Percentiles rank a stretch among this genome's conserved stretches.
These are phyloP conservation scores for Ellobium chinense DNA, from an alignment of 2,888 invertebrate species.

Conservation along the genomic window DNA sequence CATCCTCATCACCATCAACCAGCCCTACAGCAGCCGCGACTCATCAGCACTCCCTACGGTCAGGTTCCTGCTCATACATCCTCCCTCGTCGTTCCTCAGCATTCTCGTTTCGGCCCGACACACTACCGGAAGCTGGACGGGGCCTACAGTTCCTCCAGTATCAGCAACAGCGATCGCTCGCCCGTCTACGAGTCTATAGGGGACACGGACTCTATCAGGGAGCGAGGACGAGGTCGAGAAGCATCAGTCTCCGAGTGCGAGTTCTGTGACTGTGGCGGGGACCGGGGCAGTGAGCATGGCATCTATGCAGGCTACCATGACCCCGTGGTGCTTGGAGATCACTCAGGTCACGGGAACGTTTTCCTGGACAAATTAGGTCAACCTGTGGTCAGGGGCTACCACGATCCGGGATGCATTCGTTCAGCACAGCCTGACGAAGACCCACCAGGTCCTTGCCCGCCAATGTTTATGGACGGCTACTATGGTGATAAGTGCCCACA, in stretches of 20 bases:
- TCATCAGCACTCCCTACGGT: slow-evolving; percentile 33
- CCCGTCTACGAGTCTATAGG: slow-evolving; percentile 59
- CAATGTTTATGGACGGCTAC: slow-evolving; percentile 47
- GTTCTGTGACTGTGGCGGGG: slow-evolving; percentile 35
- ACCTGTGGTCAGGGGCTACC: slow-evolving; percentile 29
- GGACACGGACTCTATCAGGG: slow-evolving; percentile 48
- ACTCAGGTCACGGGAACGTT: background rate
- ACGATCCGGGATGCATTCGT: background rate
- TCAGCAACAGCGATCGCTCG: slow-evolving; percentile 52
- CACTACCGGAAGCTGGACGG: slow-evolving; percentile 48
- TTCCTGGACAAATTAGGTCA: slow-evolving; percentile 12
- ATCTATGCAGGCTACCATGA: slow-evolving; percentile 17
- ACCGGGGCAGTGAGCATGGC: background rate
- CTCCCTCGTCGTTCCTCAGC: slow-evolving; percentile 30
- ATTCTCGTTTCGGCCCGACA: background rate
- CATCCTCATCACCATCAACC: slow-evolving; percentile 23
- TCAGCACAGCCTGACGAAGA: background rate
- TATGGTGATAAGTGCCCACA: slow-evolving; percentile 48
- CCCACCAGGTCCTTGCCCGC: slow-evolving; percentile 30
- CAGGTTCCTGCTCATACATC: slow-evolving; percentile 42
- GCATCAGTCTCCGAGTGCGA: slow-evolving; percentile 33
- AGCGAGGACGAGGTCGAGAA: slow-evolving; percentile 16
- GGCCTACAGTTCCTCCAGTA: slow-evolving; percentile 51
- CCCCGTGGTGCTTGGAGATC: background rate
- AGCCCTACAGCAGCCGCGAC: slow-evolving; percentile 5